Percentiles rank a stretch among this genome's conserved stretches.
phyloP scores from a whole-genome alignment of 2,888 invertebrate species.

The Gari tellinella region DNA sequence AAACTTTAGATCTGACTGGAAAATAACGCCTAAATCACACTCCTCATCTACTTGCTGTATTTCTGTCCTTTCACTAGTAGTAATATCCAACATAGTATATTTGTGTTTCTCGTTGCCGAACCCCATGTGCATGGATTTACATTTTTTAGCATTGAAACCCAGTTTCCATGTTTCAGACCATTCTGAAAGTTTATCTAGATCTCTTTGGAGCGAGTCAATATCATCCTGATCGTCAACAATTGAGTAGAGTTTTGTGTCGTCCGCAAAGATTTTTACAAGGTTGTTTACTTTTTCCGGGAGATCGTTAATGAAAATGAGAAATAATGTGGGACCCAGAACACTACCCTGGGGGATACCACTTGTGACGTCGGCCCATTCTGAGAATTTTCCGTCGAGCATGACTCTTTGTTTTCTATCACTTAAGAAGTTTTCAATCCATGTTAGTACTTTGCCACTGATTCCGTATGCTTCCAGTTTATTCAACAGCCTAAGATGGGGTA shows the following conservation, averaged over 20 bases:
- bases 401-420: slow-evolving; percentile 20
- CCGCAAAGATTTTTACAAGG: slow-evolving; percentile 16
- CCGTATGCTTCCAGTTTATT: neutral
- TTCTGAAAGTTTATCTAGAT: slow-evolving; percentile 6
- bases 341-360: slow-evolving; percentile 18
- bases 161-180: too few relatives aligned
- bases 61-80: too few relatives aligned
- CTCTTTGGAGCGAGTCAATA: neutral
- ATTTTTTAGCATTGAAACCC: too few relatives aligned
- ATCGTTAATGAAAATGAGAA: slow-evolving; percentile 26
- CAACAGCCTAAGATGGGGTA: slow-evolving; percentile 10
- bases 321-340: slow-evolving; percentile 18
- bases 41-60: too few relatives aligned
- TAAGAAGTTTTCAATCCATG: too few relatives aligned
- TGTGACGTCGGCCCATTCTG: slow-evolving; percentile 4
- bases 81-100: too few relatives aligned
- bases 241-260: slow-evolving; percentile 14
- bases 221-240: neutral
- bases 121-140: too few relatives aligned
- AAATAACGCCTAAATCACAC: too few relatives aligned
- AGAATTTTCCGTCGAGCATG: slow-evolving; percentile 2
- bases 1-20: too few relatives aligned
- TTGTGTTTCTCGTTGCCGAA: too few relatives aligned
- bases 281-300: too few relatives aligned
- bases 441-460: slow-evolving; percentile 24